These are phyloP conservation scores for Theristus sp. DNA, from an alignment of 2,888 invertebrate genomes.

Conservation along the genomic window DNA sequence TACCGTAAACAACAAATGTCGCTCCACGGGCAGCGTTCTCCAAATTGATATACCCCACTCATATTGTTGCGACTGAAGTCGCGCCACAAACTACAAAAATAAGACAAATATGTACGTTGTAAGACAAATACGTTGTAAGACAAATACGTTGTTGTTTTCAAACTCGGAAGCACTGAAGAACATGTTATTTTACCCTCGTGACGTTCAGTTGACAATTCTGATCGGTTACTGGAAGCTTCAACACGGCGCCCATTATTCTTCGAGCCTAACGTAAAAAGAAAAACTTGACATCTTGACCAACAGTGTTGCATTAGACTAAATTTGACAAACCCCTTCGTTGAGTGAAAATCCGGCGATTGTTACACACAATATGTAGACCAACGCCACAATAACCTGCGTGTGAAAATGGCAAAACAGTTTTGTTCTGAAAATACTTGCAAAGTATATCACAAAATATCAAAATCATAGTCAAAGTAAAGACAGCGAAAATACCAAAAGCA, in stretches of 20 bases:
- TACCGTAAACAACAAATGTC: background rate
- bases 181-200: background rate
- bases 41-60: background rate
- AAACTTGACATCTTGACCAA: background rate
- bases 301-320: background rate
- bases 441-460: too few relatives aligned
- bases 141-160: too few relatives aligned
- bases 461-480: background rate
- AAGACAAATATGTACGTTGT: too few relatives aligned
- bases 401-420: too few relatives aligned
- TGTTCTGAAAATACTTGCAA: background rate
- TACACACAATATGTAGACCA: background rate
- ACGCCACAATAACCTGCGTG: background rate
- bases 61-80: background rate
- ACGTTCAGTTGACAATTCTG: background rate
- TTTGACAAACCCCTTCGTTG: background rate
- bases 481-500: too few relatives aligned
- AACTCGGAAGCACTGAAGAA: too few relatives aligned
- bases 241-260: background rate
- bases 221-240: background rate
- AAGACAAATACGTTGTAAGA: too few relatives aligned
- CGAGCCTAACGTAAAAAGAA: background rate
- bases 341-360: background rate
- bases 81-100: background rate
- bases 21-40: background rate